A percentile compares a stretch with the other conserved stretches of the same genome.
Evolutionary conservation across 2,113 vertebrate genomes (phyloP).

Genomic region (Trinectes maculatus): DNA sequence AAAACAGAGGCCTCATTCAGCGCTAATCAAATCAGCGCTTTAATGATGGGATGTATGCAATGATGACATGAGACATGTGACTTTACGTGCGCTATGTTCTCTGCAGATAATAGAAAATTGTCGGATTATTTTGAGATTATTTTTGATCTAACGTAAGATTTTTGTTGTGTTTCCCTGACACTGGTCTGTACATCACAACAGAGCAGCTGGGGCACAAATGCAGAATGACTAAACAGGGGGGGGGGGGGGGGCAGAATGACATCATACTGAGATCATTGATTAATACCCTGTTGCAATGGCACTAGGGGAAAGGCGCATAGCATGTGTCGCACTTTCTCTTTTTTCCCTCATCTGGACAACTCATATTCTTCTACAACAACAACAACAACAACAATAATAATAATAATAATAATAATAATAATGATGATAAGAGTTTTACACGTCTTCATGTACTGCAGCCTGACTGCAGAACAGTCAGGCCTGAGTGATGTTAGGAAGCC

Average conservation of each 20-base stretch:
- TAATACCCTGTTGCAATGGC: slow-evolving; percentile 65
- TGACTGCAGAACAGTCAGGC: slow-evolving; percentile 71
- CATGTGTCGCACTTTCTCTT: too few species aligned
- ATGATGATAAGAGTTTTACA: slow-evolving; percentile 12
- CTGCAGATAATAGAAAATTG: neutral
- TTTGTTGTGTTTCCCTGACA: neutral
- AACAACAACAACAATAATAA: slow-evolving; percentile 4
- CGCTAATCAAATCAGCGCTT: slow-evolving; percentile 63
- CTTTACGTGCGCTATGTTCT: neutral
- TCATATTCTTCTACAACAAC: neutral
- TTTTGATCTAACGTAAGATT: neutral
- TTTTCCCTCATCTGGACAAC: neutral
- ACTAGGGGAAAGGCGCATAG: slow-evolving; percentile 17
- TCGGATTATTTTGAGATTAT: neutral
- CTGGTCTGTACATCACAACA: slow-evolving; percentile 9
- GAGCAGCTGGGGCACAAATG: slow-evolving; percentile 32
- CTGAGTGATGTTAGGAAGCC: slow-evolving; percentile 54
- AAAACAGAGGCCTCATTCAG: slow-evolving; percentile 58
- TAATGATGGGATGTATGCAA: slow-evolving; percentile 47
- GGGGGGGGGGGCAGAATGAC: slow-evolving; percentile 72
- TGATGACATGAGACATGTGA: slow-evolving; percentile 13
- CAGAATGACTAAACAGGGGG: slow-evolving; percentile 43
- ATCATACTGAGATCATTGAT: slow-evolving; percentile 78
- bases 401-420: neutral
- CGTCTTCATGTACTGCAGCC: slow-evolving; percentile 58